These are phyloP conservation scores for Podarcis siculus DNA, from an alignment of 2,797 vertebrate species.

Conservation along the genomic window DNA sequence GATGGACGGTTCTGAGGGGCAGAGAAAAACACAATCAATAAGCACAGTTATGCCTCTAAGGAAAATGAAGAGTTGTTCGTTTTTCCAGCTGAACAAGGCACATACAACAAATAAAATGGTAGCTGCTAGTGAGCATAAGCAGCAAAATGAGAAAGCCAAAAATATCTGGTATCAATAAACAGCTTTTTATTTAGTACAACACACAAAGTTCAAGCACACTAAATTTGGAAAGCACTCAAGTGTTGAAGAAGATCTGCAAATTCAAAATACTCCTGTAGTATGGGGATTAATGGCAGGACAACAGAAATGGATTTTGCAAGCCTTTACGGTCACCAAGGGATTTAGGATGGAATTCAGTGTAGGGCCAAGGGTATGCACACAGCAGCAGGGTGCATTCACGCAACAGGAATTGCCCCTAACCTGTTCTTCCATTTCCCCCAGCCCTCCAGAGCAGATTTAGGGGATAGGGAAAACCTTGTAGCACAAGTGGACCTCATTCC, in stretches of 20 bases:
- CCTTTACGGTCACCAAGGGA: no score
- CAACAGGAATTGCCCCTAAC: no score
- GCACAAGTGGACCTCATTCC: no score
- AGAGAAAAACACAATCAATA: not conserved
- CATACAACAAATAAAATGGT: not conserved
- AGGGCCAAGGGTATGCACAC: no score
- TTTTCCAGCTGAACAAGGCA: not conserved
- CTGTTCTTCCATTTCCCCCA: no score
- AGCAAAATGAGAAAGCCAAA: not conserved
- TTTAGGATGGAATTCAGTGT: no score
- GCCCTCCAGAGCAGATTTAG: no score
- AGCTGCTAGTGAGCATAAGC: not conserved
- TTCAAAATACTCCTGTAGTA: not conserved
- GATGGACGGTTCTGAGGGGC: constrained; percentile 91
- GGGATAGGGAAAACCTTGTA: no score
- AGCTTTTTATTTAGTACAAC: not conserved
- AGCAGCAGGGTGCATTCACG: no score
- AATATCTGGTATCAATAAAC: not conserved
- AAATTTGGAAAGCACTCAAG: not conserved
- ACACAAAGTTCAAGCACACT: not conserved
- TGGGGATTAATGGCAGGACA: no score
- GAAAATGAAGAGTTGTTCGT: accelerated
- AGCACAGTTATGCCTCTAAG: not conserved
- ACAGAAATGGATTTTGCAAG: no score
- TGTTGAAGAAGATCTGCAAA: not conserved